These are phyloP conservation scores for Mantis religiosa DNA, from an alignment of 2,888 invertebrate species.

Conservation along the genomic window DNA sequence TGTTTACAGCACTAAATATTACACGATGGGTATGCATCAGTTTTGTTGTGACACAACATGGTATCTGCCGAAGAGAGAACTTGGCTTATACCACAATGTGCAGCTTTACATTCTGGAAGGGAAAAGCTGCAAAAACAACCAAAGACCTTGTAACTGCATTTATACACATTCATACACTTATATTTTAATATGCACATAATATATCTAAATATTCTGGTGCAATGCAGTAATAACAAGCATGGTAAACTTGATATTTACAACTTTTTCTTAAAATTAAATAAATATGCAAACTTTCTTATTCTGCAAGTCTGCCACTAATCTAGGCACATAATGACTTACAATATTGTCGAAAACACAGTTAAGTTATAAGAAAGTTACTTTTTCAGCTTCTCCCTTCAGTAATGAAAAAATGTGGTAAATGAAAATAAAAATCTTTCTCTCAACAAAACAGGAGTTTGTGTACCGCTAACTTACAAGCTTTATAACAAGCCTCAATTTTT, in stretches of 20 bases:
- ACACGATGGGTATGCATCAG: not conserved
- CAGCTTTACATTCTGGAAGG: not conserved
- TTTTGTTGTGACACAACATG: conserved; percentile 10
- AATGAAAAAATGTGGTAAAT: not conserved
- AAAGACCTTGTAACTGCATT: conserved; percentile 7
- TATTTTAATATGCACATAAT: conserved; percentile 14
- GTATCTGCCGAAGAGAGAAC: not conserved
- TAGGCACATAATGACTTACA: conserved; percentile 21
- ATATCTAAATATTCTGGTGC: conserved; percentile 9
- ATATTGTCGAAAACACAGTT: conserved; percentile 21
- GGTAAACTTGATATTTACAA: conserved; percentile 13
- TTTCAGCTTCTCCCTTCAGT: conserved; percentile 12
- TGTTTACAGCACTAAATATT: not conserved
- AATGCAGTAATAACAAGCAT: conserved; percentile 9
- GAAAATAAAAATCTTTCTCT: not conserved
- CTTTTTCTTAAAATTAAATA: conserved; percentile 15
- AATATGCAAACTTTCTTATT: conserved; percentile 16
- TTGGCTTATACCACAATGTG: not conserved
- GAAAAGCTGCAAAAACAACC: conserved; percentile 17
- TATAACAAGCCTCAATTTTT: not conserved
- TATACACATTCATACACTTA: conserved; percentile 21
- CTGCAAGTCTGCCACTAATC: conserved; percentile 18
- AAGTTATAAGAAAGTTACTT: not conserved
- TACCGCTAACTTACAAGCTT: not conserved
- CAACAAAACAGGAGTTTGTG: not conserved